phyloP scores from a whole-genome alignment of 1,140 invertebrate species.

The Zaprionus gabonicus region DNA sequence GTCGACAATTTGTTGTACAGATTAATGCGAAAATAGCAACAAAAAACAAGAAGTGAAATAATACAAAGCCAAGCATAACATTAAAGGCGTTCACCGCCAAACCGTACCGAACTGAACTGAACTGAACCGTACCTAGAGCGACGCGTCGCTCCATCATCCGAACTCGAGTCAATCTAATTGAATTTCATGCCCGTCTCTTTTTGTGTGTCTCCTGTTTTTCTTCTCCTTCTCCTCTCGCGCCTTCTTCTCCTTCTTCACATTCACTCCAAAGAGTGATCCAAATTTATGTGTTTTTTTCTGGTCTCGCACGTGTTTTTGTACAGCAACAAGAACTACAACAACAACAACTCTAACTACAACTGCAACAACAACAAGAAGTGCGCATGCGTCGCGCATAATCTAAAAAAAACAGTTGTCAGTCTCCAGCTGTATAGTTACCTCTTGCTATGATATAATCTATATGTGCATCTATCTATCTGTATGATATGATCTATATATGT shows the following conservation, averaged over 20 bases:
- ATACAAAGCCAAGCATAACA: conserved; percentile 54
- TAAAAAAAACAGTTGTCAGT: neutral
- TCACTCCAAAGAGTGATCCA: conserved; percentile 43
- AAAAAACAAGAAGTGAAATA: conserved; percentile 11
- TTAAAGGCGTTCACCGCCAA: conserved; percentile 75
- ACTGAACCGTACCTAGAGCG: conserved; percentile 57
- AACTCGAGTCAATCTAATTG: conserved; percentile 76
- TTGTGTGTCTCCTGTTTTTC: conserved; percentile 58
- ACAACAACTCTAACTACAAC: conserved; percentile 12
- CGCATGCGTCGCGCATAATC: conserved; percentile 42
- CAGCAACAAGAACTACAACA: conserved; percentile 43
- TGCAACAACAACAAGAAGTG: conserved; percentile 9
- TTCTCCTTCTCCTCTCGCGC: conserved; percentile 28
- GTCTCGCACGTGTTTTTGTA: conserved; percentile 67
- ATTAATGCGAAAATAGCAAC: conserved; percentile 60
- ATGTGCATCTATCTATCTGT: neutral
- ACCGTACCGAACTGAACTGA: neutral
- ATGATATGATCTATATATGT: neutral
- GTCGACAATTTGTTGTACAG: conserved; percentile 69
- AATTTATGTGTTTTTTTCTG: conserved; percentile 55
- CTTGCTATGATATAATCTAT: conserved; percentile 1
- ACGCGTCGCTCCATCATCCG: conserved; percentile 77
- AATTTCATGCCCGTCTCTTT: conserved; percentile 80
- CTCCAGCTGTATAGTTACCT: conserved; percentile 44
- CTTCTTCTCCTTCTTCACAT: conserved; percentile 22